Evolutionary conservation across 2,888 invertebrate species (phyloP).

Genomic region (Athripsodes cinereus): DNA sequence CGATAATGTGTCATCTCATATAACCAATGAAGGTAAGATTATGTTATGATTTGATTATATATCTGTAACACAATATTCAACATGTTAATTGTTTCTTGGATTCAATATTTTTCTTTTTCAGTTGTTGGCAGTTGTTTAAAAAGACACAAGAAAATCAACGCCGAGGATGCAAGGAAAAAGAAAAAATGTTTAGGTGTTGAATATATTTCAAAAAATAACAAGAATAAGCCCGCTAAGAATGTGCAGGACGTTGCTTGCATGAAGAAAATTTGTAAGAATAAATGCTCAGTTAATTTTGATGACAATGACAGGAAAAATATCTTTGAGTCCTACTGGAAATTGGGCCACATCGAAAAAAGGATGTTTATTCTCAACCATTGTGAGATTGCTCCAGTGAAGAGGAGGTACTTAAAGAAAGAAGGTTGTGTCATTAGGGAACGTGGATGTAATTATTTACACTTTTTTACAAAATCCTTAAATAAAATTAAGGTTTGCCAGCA

Average conservation of each 20-base stretch:
- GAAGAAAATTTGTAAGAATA: slow-evolving; percentile 1
- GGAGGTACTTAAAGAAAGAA: not conserved
- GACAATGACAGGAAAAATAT: not conserved
- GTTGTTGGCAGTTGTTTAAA: not conserved
- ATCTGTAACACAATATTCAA: too few species aligned
- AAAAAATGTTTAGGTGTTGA: not conserved
- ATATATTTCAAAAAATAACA: not conserved
- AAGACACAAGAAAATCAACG: not conserved
- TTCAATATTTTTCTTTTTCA: slow-evolving; percentile 4
- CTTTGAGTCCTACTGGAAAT: not conserved
- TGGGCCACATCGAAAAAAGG: not conserved
- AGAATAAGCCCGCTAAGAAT: not conserved
- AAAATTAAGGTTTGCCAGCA: not conserved
- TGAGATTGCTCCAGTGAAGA: slow-evolving; percentile 4
- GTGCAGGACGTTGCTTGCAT: slow-evolving; percentile 4
- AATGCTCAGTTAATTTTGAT: not conserved
- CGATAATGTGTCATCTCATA: too few species aligned
- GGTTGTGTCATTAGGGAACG: not conserved
- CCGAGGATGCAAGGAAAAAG: not conserved
- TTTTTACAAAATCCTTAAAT: not conserved
- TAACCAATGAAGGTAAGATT: too few species aligned
- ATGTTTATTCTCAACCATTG: not conserved
- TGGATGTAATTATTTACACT: not conserved
- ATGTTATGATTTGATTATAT: not conserved
- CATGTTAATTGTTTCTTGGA: too few species aligned